Base-by-base conservation (phyloP, 37 sponge, comb jelly and placozoan genomes). In the Beroe forskalii region DNA sequence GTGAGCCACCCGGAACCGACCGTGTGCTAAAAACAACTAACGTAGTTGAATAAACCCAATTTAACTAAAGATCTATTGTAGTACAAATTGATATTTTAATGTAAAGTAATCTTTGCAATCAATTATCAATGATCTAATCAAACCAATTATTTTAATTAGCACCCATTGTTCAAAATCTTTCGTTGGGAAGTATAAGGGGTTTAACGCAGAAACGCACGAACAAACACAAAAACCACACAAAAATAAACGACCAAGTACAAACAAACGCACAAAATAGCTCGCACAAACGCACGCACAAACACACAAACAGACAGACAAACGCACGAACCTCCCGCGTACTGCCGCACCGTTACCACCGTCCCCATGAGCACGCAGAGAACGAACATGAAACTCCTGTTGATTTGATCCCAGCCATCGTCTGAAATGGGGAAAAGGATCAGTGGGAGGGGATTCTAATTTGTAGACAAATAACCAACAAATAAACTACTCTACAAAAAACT, bases 321-420 rank as follows among this genome's bases (percentile, higher is more conserved):
- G 39, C 23, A 23, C 23, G 40, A 38, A 72, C 75, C 75, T 72
- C 75, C 75, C 40, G 75, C 75, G 75, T 72, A 72, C 40, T 72
- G 75, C 40, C 75, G 75, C 40, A 72, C 75, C 75, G 75, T 72
- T 36, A 72, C 75, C 4, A 72, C 75, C 75, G 75, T 72, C 35
- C 75, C 75, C 75, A 72, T 72, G 36, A 72, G 14, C 6, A 72
- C 75, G 40, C 75, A 72, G 31, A 72, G 75, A 72, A 72, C 75
- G 75, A 72, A 72, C 75, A 72, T 72, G 22, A 72, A 72, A 72
- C 75, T 72, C 75, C 75, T 72, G 75, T 72, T 72, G 3, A 72
- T 72, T 33, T 72, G 75, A 37, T 72, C 75, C 75, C 75, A 72
- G 2, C 75, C 75, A 33, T 72, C 75, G 20, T 63, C 66, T 63